phyloP scores from a whole-genome alignment of 2,888 invertebrate species.

The Phlogophora meticulosa region DNA sequence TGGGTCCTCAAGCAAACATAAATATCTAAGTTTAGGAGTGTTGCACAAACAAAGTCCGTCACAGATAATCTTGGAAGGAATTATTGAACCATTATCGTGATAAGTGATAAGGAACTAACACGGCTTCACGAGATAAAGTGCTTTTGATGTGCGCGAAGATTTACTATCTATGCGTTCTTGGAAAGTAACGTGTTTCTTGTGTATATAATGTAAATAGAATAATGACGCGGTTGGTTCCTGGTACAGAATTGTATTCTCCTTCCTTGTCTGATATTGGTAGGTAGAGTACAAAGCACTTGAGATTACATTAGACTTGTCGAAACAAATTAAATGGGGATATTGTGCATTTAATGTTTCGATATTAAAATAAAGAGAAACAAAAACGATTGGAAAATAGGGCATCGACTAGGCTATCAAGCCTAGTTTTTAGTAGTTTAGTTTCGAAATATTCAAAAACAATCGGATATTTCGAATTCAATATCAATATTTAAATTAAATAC shows the following conservation, averaged over 20 bases:
- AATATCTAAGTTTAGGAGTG: slow-evolving; percentile 70
- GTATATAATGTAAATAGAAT: slow-evolving; percentile 23
- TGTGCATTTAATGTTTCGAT: too few relatives aligned
- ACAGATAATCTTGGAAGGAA: slow-evolving; percentile 78
- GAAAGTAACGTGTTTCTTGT: slow-evolving; percentile 39
- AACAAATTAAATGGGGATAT: too few relatives aligned
- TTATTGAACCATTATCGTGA: slow-evolving; percentile 84
- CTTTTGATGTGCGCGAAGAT: slow-evolving; percentile 57
- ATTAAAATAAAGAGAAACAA: too few relatives aligned
- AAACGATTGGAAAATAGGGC: too few relatives aligned
- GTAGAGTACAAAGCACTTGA: too few relatives aligned
- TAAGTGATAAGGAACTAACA: slow-evolving; percentile 74
- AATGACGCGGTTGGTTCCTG: slow-evolving; percentile 14
- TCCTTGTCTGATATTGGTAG: neutral
- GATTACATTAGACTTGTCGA: too few relatives aligned
- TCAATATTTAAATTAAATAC: too few relatives aligned
- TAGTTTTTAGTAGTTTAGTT: too few relatives aligned
- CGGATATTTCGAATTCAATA: too few relatives aligned
- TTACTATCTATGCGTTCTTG: slow-evolving; percentile 53
- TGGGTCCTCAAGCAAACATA: neutral
- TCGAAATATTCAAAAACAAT: too few relatives aligned
- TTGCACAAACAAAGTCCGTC: slow-evolving; percentile 76
- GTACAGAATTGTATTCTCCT: neutral
- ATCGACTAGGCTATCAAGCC: too few relatives aligned
- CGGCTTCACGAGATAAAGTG: slow-evolving; percentile 75